Conservation (phyloP, 2,797 vertebrate species). For the Danio kyathit region DNA sequence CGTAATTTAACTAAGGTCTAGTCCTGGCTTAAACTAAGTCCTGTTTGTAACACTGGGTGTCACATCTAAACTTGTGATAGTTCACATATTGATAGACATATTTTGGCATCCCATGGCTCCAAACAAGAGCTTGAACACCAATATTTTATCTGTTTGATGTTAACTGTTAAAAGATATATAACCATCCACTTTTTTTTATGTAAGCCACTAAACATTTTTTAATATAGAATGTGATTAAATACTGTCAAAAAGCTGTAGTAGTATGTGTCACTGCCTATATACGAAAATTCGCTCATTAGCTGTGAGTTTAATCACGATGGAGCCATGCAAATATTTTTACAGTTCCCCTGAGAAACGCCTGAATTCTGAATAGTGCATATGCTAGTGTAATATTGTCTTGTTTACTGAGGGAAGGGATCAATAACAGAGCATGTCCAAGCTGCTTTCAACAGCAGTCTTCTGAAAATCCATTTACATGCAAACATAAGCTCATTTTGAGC, state of each 20-base stretch:
- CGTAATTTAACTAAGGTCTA: no score
- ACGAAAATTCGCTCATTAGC: not conserved
- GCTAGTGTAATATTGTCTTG: slow-evolving; percentile 12
- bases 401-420: slow-evolving; percentile 6
- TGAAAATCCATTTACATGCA: slow-evolving; percentile 7
- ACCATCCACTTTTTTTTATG: not conserved
- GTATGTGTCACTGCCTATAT: not conserved
- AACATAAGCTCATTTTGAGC: not conserved
- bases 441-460: slow-evolving; percentile 8
- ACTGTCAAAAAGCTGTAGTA: not conserved
- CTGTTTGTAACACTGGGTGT: no score
- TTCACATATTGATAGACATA: no score
- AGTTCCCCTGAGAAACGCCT: not conserved
- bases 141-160: no score
- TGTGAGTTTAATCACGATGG: not conserved
- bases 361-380: slow-evolving; percentile 15
- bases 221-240: not conserved
- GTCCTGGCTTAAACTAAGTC: no score
- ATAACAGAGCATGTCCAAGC: not conserved
- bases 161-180: not conserved
- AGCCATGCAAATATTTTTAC: not conserved
- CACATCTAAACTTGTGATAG: no score
- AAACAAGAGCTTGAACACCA: no score
- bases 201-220: not conserved
- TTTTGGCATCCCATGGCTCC: no score